Conservation (phyloP, 2,888 invertebrate species). For the Amiota communis region DNA sequence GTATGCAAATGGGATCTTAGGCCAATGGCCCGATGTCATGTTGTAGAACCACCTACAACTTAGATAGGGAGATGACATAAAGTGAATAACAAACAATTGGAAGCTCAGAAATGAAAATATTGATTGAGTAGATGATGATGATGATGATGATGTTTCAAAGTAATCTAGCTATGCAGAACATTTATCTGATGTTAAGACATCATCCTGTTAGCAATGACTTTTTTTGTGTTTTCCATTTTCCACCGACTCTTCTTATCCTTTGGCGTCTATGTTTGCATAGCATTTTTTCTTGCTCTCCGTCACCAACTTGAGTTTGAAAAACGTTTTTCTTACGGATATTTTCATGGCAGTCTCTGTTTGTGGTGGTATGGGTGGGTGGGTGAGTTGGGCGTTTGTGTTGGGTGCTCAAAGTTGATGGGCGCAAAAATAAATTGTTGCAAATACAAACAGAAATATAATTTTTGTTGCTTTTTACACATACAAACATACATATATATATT, state of each 20-base stretch:
- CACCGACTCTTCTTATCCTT: background rate
- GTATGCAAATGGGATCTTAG: too few species aligned
- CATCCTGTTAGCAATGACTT: too few species aligned
- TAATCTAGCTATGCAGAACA: too few species aligned
- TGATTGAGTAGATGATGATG: too few species aligned
- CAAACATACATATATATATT: slow-evolving; percentile 41
- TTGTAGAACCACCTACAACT: too few species aligned
- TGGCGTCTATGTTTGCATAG: slow-evolving; percentile 30
- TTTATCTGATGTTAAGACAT: too few species aligned
- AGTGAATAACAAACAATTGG: too few species aligned
- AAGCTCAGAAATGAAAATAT: too few species aligned
- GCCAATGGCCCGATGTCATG: too few species aligned
- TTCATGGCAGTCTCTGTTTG: background rate
- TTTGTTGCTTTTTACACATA: slow-evolving; percentile 51
- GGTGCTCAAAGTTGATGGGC: slow-evolving; percentile 26
- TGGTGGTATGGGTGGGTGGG: background rate
- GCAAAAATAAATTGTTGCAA: slow-evolving; percentile 60
- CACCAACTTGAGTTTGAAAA: slow-evolving; percentile 42
- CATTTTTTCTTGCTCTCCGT: slow-evolving; percentile 11
- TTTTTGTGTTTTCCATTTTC: background rate
- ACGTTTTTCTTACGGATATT: slow-evolving; percentile 43
- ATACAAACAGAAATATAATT: slow-evolving; percentile 66
- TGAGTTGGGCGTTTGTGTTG: slow-evolving; percentile 10
- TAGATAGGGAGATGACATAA: too few species aligned
- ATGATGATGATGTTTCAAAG: too few species aligned